phyloP scores from a whole-genome alignment of 2,888 invertebrate species.

The Catocala fraxini region DNA sequence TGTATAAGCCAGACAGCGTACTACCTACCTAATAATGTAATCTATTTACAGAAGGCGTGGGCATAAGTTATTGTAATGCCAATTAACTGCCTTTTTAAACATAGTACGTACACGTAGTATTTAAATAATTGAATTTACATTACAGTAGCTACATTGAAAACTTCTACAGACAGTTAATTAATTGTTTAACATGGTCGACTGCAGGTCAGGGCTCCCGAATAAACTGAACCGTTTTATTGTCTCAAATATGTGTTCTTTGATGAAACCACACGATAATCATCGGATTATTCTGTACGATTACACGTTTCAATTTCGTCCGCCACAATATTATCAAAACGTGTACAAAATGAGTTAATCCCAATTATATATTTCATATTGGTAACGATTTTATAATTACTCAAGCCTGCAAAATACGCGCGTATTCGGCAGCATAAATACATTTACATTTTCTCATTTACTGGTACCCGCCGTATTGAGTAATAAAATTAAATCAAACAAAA shows the following conservation, averaged over 20 bases:
- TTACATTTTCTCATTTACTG: slow-evolving; percentile 55
- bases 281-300: background rate
- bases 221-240: too few species aligned
- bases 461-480: slow-evolving; percentile 57
- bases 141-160: background rate
- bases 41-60: slow-evolving; percentile 23
- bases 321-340: slow-evolving; percentile 14
- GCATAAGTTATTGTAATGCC: slow-evolving; percentile 12
- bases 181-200: too few species aligned
- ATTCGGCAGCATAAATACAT: slow-evolving; percentile 37
- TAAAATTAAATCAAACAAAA: slow-evolving; percentile 79
- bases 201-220: too few species aligned
- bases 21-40: slow-evolving; percentile 20
- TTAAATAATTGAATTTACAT: slow-evolving; percentile 26
- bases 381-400: slow-evolving; percentile 37
- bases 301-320: background rate
- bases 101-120: slow-evolving; percentile 6
- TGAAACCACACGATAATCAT: too few species aligned
- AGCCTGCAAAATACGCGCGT: slow-evolving; percentile 25
- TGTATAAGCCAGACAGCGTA: slow-evolving; percentile 23
- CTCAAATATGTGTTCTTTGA: too few species aligned
- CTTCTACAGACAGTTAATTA: too few species aligned
- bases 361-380: slow-evolving; percentile 21
- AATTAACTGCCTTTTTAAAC: slow-evolving; percentile 24
- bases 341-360: slow-evolving; percentile 19